Conservation (phyloP, 2,888 invertebrate species). For the Mythimna impura region DNA sequence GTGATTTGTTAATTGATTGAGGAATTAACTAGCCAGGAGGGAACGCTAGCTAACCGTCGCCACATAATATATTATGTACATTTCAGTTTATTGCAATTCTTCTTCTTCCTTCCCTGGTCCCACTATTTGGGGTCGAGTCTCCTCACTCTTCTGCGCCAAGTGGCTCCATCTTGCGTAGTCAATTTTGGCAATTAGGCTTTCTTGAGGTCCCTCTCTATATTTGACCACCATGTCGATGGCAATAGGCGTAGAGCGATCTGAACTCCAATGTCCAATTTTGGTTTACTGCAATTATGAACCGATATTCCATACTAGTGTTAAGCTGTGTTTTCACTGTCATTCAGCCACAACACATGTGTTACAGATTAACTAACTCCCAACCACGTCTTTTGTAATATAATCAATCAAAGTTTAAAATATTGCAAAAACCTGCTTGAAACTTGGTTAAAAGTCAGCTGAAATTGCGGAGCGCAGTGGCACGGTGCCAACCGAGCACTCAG, state of each 20-base stretch:
- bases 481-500: slow-evolving; percentile 13
- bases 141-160: too few species aligned
- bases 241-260: too few species aligned
- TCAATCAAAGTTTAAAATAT: slow-evolving; percentile 4
- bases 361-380: neutral
- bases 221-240: too few species aligned
- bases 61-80: neutral
- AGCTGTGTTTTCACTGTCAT: too few species aligned
- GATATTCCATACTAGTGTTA: too few species aligned
- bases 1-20: slow-evolving; percentile 28
- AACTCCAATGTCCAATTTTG: too few species aligned
- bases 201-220: too few species aligned
- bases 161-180: too few species aligned
- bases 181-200: too few species aligned
- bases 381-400: neutral
- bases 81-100: neutral
- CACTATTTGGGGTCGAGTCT: too few species aligned
- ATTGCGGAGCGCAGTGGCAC: slow-evolving; percentile 8
- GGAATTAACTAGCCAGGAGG: slow-evolving; percentile 18
- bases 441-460: slow-evolving; percentile 1
- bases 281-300: too few species aligned
- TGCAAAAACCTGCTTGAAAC: slow-evolving; percentile 2
- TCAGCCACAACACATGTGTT: neutral
- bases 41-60: slow-evolving; percentile 5
- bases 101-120: too few species aligned